Conservation (phyloP, 1,140 invertebrate species). For the Pararge aegeria region DNA sequence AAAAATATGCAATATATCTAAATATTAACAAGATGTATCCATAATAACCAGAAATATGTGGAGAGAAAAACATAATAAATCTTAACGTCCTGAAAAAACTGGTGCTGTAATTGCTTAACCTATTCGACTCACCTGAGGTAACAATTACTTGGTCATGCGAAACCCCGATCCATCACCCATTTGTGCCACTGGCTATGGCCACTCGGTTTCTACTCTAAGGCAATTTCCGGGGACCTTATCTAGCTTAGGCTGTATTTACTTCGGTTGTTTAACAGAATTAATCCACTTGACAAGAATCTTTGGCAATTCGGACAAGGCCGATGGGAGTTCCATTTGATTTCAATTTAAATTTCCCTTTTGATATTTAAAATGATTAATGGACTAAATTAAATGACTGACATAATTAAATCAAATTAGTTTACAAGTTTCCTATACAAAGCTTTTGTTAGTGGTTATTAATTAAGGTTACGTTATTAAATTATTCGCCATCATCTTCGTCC, state of each 20-base stretch:
- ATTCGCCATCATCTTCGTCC: no score
- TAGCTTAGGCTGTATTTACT: conserved; percentile 57
- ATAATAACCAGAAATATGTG: no score
- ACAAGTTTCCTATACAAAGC: no score
- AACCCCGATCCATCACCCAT: conserved; percentile 69
- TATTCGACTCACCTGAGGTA: conserved; percentile 54
- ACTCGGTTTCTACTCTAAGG: conserved; percentile 67
- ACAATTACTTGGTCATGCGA: conserved; percentile 76
- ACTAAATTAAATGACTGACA: not conserved
- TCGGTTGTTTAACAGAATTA: conserved; percentile 71
- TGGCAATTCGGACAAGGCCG: conserved; percentile 32
- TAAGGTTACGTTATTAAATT: no score
- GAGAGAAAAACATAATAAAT: not conserved
- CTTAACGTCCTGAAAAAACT: not conserved
- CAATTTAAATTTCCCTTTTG: conserved; percentile 21
- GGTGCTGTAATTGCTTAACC: conserved; percentile 39
- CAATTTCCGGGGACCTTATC: conserved; percentile 76
- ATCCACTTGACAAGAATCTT: conserved; percentile 63
- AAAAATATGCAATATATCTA: no score
- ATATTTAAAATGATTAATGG: not conserved
- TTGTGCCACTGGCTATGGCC: conserved; percentile 57
- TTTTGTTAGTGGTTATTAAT: no score
- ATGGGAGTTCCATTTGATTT: conserved; percentile 19
- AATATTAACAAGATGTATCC: no score
- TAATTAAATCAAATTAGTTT: no score